phyloP scores from a whole-genome alignment of 1,140 invertebrate species.

The Drosophila malerkotliana region DNA sequence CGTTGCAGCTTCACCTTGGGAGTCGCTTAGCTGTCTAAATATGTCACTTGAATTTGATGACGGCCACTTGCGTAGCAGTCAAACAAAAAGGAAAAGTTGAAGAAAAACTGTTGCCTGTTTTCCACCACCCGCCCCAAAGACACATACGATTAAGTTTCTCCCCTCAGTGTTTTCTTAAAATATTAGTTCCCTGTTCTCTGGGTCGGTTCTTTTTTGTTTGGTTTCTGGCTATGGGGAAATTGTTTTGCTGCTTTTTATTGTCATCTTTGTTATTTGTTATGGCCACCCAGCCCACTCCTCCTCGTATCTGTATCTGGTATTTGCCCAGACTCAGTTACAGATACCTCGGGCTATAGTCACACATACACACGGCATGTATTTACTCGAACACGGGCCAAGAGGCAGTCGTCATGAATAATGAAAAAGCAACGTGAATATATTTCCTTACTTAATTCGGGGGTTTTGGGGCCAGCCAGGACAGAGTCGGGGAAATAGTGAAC shows the following conservation, averaged over 20 bases:
- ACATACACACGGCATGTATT: constrained; percentile 21
- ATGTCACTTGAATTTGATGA: constrained; percentile 82
- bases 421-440: constrained; percentile 79
- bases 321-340: constrained; percentile 73
- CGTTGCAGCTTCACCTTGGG: constrained; percentile 73
- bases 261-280: constrained; percentile 79
- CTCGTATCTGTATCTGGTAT: constrained; percentile 56
- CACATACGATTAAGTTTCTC: constrained; percentile 53
- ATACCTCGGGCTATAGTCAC: constrained; percentile 42
- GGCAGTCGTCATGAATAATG: constrained; percentile 81
- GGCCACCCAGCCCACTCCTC: constrained; percentile 7
- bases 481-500: constrained; percentile 2
- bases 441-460: constrained; percentile 46
- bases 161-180: constrained; percentile 74
- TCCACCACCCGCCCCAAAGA: constrained; percentile 22
- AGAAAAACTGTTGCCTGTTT: constrained; percentile 68
- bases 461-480: neutral
- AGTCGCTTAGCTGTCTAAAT: constrained; percentile 82
- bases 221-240: constrained; percentile 58
- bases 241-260: constrained; percentile 82
- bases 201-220: constrained; percentile 21
- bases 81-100: constrained; percentile 3
- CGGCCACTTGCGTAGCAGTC: constrained; percentile 66
- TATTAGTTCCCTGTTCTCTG: constrained; percentile 73
- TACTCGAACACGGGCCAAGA: constrained; percentile 39